Conservation (phyloP, 2,113 vertebrate genomes). For the Microcebus griseorufus region DNA sequence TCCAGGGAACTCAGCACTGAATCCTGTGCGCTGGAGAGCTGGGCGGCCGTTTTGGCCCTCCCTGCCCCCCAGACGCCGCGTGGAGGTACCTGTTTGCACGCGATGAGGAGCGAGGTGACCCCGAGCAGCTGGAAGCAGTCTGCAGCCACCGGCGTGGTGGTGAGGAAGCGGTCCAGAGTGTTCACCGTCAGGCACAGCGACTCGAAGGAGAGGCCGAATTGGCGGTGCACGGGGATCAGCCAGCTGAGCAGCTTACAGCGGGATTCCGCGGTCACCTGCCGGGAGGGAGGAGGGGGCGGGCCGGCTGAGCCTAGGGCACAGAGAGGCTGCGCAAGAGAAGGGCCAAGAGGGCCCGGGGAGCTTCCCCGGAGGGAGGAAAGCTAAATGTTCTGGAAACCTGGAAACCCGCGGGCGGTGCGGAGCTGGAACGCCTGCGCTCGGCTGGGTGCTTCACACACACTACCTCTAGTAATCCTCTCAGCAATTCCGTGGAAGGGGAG, state of each 20-base stretch:
- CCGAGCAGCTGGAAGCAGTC: slow-evolving; percentile 98
- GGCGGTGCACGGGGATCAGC: slow-evolving; percentile 92
- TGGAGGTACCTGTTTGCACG: slow-evolving; percentile 92
- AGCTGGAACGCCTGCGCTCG: background rate
- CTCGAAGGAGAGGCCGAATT: slow-evolving; percentile 93
- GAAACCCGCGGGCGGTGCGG: background rate
- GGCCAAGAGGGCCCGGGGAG: background rate
- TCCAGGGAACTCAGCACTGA: background rate
- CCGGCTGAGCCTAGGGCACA: background rate
- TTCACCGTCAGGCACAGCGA: slow-evolving; percentile 93
- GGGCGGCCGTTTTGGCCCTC: accelerated
- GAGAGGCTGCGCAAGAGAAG: background rate
- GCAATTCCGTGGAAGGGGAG: background rate
- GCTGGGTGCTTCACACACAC: background rate
- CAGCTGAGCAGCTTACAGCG: slow-evolving; percentile 95
- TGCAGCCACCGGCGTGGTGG: slow-evolving; percentile 91
- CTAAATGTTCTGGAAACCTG: background rate
- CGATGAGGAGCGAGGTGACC: slow-evolving; percentile 92
- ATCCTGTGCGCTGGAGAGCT: background rate
- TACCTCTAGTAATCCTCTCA: background rate
- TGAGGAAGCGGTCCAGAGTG: slow-evolving; percentile 94
- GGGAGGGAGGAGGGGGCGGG: background rate
- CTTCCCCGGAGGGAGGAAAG: background rate
- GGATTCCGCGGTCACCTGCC: slow-evolving; percentile 91
- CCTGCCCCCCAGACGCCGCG: too few relatives aligned